Conservation (phyloP, 1,140 invertebrate genomes). For the Diabrotica undecimpunctata region DNA sequence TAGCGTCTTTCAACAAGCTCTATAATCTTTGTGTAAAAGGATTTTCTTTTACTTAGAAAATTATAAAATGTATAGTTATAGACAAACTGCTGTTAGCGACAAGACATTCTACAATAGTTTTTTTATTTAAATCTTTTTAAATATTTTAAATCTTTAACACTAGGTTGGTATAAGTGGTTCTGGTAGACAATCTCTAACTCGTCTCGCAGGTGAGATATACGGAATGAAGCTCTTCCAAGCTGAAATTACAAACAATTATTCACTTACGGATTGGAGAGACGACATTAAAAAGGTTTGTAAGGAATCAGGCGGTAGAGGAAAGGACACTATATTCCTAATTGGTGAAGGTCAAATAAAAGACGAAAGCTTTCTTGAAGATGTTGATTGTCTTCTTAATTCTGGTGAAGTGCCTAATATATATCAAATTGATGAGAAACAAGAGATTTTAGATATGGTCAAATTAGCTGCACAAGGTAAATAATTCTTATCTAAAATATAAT, state of each 20-base stretch:
- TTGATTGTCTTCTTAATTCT: conserved; percentile 83
- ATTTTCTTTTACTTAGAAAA: no score
- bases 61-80: no score
- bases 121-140: no score
- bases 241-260: conserved; percentile 83
- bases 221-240: conserved; percentile 78
- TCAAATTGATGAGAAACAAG: conserved; percentile 82
- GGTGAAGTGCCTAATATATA: conserved; percentile 86
- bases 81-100: no score
- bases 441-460: conserved; percentile 76
- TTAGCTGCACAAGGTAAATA: conserved; percentile 62
- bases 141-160: not conserved
- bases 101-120: no score
- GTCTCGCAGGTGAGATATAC: conserved; percentile 70
- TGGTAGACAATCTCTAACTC: conserved; percentile 80
- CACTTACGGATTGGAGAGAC: conserved; percentile 79
- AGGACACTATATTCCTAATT: conserved; percentile 76
- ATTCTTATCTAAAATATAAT: not conserved
- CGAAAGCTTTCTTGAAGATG: conserved; percentile 82
- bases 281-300: conserved; percentile 84
- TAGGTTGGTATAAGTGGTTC: conserved; percentile 80
- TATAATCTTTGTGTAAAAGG: no score
- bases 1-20: no score
- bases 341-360: conserved; percentile 86
- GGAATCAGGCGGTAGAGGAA: conserved; percentile 68